phyloP scores from a whole-genome alignment of 30 jellyfish, hydroid and myxozoan species.

The Chironex yamaguchii region DNA sequence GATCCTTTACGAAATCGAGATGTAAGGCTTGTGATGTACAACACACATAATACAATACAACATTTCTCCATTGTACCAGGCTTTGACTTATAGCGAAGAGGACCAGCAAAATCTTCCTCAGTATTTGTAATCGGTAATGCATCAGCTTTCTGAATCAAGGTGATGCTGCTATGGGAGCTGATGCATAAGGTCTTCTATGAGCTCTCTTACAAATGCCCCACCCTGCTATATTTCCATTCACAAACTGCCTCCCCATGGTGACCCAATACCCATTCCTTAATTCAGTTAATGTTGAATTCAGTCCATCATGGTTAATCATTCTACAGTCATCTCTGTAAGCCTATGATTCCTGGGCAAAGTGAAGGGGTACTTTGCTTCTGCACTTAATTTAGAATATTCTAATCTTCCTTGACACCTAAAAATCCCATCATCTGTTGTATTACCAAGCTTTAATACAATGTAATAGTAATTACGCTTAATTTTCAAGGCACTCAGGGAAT shows the following conservation, averaged over 20 bases:
- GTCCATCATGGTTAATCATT: neutral
- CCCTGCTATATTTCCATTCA: neutral
- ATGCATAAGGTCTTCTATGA: conserved; percentile 5
- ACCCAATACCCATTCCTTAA: conserved; percentile 18
- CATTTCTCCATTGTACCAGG: conserved; percentile 15
- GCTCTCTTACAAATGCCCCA: conserved; percentile 8
- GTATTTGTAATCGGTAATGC: neutral
- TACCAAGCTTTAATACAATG: neutral
- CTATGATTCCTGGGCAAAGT: conserved; percentile 2
- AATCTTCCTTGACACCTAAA: conserved; percentile 20
- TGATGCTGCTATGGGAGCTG: conserved; percentile 15
- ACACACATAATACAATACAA: neutral
- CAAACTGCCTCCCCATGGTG: conserved; percentile 24
- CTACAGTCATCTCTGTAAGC: conserved; percentile 4
- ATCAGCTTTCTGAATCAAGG: conserved; percentile 8
- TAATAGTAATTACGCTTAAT: neutral
- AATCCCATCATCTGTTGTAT: neutral
- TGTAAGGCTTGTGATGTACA: conserved; percentile 18
- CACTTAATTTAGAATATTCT: neutral
- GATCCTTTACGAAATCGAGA: conserved; percentile 21
- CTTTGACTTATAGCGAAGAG: neutral
- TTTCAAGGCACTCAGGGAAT: neutral
- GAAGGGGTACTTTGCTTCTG: conserved; percentile 3
- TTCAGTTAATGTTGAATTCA: conserved; percentile 34
- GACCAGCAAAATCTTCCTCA: conserved; percentile 11